Percentiles rank a stretch among this genome's conserved stretches.
These are phyloP conservation scores for Collichthys lucidus DNA, from an alignment of 2,113 vertebrate genomes.

Conservation along the genomic window DNA sequence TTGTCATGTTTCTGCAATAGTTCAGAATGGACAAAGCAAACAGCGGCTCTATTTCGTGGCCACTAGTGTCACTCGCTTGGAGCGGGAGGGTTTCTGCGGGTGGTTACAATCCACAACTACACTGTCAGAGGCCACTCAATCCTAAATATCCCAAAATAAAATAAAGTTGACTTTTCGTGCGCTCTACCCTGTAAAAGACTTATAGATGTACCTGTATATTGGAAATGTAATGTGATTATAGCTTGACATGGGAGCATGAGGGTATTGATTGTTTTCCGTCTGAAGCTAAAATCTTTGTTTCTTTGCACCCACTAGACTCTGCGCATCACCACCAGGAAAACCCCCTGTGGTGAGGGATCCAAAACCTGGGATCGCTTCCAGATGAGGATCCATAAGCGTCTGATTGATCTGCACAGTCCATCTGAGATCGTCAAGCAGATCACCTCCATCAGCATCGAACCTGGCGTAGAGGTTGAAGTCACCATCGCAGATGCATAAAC, in stretches of 20 bases:
- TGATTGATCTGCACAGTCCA: slow-evolving; percentile 97
- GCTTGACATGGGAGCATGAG: neutral
- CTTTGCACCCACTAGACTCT: slow-evolving; percentile 86
- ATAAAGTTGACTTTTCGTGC: too few relatives aligned
- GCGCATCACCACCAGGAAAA: slow-evolving; percentile 97
- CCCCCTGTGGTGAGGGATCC: slow-evolving; percentile 95
- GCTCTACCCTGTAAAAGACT: too few relatives aligned
- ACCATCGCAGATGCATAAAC: slow-evolving; percentile 97
- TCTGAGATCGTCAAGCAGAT: slow-evolving; percentile 99
- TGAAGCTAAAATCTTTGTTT: neutral
- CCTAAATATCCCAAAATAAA: too few relatives aligned
- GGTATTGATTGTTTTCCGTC: neutral
- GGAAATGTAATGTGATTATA: neutral
- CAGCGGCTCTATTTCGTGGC: too few relatives aligned
- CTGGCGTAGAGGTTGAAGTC: slow-evolving; percentile 98
- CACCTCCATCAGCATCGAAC: slow-evolving; percentile 99
- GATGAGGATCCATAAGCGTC: slow-evolving; percentile 98
- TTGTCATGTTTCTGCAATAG: too few relatives aligned
- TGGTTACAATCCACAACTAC: too few relatives aligned
- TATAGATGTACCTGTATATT: too few relatives aligned
- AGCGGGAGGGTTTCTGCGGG: too few relatives aligned
- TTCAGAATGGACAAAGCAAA: too few relatives aligned
- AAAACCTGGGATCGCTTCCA: slow-evolving; percentile 99
- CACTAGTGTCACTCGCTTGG: too few relatives aligned
- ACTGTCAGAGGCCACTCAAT: too few relatives aligned